These are phyloP conservation scores for Drosophila limbata DNA, from an alignment of 2,888 invertebrate genomes.

Conservation along the genomic window DNA sequence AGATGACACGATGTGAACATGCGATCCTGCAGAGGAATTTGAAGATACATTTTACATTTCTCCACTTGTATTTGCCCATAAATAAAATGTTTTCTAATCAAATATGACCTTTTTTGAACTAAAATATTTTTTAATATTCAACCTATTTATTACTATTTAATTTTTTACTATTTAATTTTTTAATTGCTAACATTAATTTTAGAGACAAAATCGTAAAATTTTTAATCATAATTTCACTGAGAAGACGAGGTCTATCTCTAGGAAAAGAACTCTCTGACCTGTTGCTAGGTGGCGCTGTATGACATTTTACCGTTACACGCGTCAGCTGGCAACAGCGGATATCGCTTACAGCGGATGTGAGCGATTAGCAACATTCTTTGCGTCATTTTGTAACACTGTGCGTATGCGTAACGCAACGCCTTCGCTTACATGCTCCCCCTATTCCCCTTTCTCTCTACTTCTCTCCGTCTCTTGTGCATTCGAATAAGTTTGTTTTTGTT, in stretches of 20 bases:
- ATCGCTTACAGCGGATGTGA: constrained; percentile 36
- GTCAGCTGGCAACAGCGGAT: constrained; percentile 9
- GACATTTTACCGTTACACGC: constrained; percentile 16
- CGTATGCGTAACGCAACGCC: constrained; percentile 44
- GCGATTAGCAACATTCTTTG: constrained; percentile 22
- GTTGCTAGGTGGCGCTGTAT: constrained; percentile 20
- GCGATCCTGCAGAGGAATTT: not conserved
- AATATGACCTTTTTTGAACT: not conserved
- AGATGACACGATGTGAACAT: not conserved
- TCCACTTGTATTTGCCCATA: not conserved
- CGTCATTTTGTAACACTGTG: constrained; percentile 37
- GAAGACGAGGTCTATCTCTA: not conserved
- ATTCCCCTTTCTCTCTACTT: not conserved
- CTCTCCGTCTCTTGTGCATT: not conserved
- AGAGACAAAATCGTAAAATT: not conserved
- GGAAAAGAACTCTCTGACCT: constrained; percentile 12
- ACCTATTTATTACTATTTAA: too few species aligned
- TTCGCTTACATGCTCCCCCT: not conserved
- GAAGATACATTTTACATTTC: not conserved
- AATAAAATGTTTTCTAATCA: not conserved
- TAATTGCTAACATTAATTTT: too few species aligned
- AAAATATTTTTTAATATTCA: too few species aligned
- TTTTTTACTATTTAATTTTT: too few species aligned
- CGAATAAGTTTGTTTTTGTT: constrained; percentile 43
- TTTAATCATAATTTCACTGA: not conserved